phyloP scores from a whole-genome alignment of 2,797 vertebrate genomes.

The Takifugu rubripes region DNA sequence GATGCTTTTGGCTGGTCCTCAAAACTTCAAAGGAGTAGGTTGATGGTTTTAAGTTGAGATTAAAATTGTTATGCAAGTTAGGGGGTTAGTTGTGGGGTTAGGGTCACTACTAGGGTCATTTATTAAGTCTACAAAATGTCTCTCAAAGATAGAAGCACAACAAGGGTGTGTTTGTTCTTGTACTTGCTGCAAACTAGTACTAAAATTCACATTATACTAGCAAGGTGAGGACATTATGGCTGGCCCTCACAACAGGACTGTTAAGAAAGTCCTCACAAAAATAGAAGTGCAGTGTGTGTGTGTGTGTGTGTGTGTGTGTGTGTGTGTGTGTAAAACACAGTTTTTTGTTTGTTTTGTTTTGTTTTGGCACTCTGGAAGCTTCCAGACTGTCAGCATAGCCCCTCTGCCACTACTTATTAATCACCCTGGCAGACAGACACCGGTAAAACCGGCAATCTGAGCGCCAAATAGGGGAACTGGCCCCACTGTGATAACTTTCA shows the following conservation, averaged over 20 bases:
- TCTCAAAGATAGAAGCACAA: no score
- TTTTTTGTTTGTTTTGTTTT: constrained; percentile 42
- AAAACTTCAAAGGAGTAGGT: no score
- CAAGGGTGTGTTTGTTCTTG: no score
- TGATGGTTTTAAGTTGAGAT: no score
- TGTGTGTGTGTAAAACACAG: constrained; percentile 17
- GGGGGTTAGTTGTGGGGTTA: no score
- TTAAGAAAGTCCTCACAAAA: neutral
- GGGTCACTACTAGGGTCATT: neutral
- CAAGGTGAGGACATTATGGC: no score
- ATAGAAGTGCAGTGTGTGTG: neutral
- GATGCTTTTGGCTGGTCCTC: no score
- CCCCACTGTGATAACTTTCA: constrained; percentile 67
- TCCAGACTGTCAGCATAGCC: constrained; percentile 49
- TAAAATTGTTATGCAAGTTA: no score
- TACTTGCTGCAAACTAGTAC: no score
- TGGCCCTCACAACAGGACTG: no score
- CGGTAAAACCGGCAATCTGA: constrained; percentile 56
- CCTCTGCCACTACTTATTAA: constrained; percentile 62
- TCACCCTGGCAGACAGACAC: constrained; percentile 65
- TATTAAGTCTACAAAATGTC: no score
- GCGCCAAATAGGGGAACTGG: constrained; percentile 70
- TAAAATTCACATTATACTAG: no score
- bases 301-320: constrained; percentile 10
- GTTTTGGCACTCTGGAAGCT: constrained; percentile 27